phyloP scores from a whole-genome alignment of 2,888 invertebrate species.

The Drosophila putrida region DNA sequence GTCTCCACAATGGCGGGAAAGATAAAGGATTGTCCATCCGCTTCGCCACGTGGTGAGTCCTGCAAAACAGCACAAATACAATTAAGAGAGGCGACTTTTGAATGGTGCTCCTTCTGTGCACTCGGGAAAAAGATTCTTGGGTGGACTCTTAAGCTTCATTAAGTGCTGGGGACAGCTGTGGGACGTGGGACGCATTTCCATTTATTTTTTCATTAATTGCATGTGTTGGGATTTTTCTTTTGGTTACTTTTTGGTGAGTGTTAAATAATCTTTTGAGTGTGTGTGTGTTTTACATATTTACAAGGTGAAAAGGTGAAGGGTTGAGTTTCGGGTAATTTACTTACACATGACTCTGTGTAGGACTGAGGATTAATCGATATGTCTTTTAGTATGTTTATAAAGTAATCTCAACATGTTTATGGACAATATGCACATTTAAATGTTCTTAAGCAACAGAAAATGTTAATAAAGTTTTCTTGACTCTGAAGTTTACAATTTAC shows the following conservation, averaged over 20 bases:
- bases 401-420: no score
- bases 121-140: neutral
- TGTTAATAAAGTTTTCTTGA: neutral
- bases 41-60: constrained; percentile 89
- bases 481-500: neutral
- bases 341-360: constrained; percentile 24
- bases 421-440: no score
- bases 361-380: constrained; percentile 31
- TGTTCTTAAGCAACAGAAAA: no score
- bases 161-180: constrained; percentile 61
- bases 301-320: constrained; percentile 29
- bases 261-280: constrained; percentile 7
- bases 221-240: constrained; percentile 9
- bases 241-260: constrained; percentile 26
- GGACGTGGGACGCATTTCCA: constrained; percentile 31
- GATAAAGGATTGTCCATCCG: constrained; percentile 89
- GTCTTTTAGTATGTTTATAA: no score
- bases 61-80: constrained; percentile 68
- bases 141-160: constrained; percentile 49
- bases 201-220: constrained; percentile 6
- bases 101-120: constrained; percentile 30
- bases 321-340: constrained; percentile 23
- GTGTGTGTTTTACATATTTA: constrained; percentile 34
- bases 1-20: constrained; percentile 87
- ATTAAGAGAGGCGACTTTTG: constrained; percentile 28